phyloP scores from a whole-genome alignment of 2,888 invertebrate species.

The Eupithecia dodoneata region DNA sequence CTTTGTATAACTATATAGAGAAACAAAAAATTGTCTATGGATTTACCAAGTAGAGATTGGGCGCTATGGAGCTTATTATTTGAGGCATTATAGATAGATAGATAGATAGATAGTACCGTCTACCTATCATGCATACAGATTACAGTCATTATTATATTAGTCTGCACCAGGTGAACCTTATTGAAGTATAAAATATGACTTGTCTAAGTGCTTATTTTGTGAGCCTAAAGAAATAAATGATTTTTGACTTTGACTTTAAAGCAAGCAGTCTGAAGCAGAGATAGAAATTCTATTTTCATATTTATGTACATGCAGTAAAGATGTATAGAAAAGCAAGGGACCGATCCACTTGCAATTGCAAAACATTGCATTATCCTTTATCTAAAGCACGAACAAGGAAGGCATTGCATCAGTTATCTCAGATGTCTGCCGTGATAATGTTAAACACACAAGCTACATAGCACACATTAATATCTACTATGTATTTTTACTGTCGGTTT shows the following conservation, averaged over 20 bases:
- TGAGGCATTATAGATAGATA: no score
- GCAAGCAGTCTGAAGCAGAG: background rate
- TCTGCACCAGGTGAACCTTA: background rate
- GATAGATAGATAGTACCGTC: no score
- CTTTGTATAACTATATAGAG: no score
- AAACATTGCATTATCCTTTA: background rate
- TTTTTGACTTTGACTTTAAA: no score
- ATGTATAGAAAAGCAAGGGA: background rate
- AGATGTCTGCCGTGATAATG: slow-evolving; percentile 38
- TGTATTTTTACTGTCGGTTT: background rate
- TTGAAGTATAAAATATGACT: no score
- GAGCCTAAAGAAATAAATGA: no score
- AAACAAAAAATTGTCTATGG: no score
- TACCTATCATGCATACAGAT: no score
- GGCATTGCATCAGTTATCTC: slow-evolving; percentile 32
- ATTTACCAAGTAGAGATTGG: no score
- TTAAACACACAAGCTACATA: slow-evolving; percentile 36
- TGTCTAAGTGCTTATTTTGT: no score
- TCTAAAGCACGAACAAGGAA: background rate
- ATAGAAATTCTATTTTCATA: background rate
- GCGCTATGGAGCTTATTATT: no score
- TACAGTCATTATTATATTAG: no score
- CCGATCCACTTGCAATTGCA: background rate
- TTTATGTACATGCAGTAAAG: background rate
- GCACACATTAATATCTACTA: slow-evolving; percentile 11